Percentiles rank a stretch among this genome's conserved stretches.
Evolutionary conservation across 2,113 vertebrate species (phyloP).

Genomic region (Notothenia coriiceps): DNA sequence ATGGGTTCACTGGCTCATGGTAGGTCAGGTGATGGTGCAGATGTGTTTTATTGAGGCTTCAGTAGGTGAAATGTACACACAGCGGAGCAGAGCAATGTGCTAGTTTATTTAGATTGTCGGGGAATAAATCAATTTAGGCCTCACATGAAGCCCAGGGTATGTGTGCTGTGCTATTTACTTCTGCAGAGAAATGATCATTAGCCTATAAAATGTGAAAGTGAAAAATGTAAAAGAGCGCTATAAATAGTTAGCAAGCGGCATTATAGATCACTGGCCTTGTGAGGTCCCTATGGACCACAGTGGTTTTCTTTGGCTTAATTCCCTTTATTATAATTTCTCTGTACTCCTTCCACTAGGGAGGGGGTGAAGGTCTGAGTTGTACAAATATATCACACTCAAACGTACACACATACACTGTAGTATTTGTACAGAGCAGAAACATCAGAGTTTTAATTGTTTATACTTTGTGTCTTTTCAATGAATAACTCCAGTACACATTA

Average conservation of each 20-base stretch:
- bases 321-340: constrained; percentile 46
- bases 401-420: not conserved
- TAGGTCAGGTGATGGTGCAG: constrained; percentile 38
- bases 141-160: constrained; percentile 72
- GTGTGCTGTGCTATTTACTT: constrained; percentile 81
- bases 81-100: constrained; percentile 22
- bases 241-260: constrained; percentile 77
- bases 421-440: not conserved
- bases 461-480: not conserved
- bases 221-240: constrained; percentile 80
- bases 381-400: not conserved
- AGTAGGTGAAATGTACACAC: constrained; percentile 38
- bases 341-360: constrained; percentile 10
- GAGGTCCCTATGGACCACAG: constrained; percentile 61
- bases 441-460: not conserved
- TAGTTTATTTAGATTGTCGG: constrained; percentile 56
- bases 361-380: constrained; percentile 43
- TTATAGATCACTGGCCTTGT: constrained; percentile 75
- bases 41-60: constrained; percentile 37
- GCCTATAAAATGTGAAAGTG: constrained; percentile 81
- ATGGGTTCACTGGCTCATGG: constrained; percentile 36
- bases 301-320: constrained; percentile 64
- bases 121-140: constrained; percentile 79
- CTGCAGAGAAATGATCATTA: constrained; percentile 81
- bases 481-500: not conserved